Conservation (phyloP, 2,888 invertebrate species). For the Noctua fimbriata region DNA sequence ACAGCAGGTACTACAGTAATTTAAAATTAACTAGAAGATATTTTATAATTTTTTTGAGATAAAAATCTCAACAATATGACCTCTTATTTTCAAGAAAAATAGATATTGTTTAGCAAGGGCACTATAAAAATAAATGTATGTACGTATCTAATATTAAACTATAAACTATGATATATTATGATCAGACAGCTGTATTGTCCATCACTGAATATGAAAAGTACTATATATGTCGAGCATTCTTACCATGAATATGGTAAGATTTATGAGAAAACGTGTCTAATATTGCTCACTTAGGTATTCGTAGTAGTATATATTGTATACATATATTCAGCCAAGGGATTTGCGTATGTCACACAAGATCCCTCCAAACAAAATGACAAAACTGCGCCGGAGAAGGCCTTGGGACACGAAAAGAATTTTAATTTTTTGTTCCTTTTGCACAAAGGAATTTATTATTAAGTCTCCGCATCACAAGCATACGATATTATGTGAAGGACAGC, state of each 20-base stretch:
- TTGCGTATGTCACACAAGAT: conserved; percentile 83
- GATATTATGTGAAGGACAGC: conserved; percentile 80
- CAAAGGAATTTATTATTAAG: conserved; percentile 88
- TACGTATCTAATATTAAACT: conserved; percentile 16
- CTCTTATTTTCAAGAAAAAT: background rate
- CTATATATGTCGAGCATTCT: conserved; percentile 52
- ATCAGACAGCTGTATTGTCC: conserved; percentile 38
- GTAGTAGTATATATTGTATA: conserved; percentile 64
- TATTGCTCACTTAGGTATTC: conserved; percentile 66
- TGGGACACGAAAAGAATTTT: conserved; percentile 85
- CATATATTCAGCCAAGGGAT: conserved; percentile 73
- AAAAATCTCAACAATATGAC: background rate
- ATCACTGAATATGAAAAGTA: conserved; percentile 57
- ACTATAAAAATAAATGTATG: background rate
- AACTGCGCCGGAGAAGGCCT: conserved; percentile 81
- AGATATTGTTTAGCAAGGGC: background rate
- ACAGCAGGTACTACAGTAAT: background rate
- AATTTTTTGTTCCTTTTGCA: conserved; percentile 86
- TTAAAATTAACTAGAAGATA: background rate
- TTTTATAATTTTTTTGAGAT: background rate
- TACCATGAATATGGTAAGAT: conserved; percentile 61
- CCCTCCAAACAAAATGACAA: conserved; percentile 84
- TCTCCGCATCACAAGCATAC: conserved; percentile 81
- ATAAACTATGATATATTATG: conserved; percentile 21
- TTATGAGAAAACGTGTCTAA: conserved; percentile 68